These are phyloP conservation scores for Macrochelys suwanniensis DNA, from an alignment of 2,797 vertebrate species.

Conservation along the genomic window DNA sequence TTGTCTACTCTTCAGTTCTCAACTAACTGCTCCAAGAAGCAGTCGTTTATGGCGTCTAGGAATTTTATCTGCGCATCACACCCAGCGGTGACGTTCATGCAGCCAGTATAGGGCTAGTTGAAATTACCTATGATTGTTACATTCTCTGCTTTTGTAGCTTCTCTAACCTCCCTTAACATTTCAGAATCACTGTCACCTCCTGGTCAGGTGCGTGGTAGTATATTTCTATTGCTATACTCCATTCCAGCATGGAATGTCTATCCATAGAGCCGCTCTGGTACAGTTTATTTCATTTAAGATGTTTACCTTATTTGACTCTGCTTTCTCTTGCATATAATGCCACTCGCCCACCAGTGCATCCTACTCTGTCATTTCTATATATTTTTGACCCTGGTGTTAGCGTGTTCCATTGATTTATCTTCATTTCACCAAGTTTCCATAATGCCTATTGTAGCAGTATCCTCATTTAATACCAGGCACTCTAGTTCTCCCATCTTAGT, in stretches of 20 bases:
- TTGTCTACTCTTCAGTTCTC: not conserved
- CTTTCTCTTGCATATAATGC: not conserved
- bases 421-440: not conserved
- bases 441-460: not conserved
- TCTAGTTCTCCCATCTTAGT: not conserved
- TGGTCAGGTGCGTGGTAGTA: not conserved
- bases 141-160: not conserved
- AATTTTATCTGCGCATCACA: not conserved
- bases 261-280: too few species aligned
- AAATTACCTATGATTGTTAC: not conserved
- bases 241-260: not conserved
- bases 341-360: not conserved
- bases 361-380: not conserved
- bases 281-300: not conserved
- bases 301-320: not conserved
- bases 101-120: not conserved
- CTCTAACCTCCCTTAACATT: not conserved
- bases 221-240: not conserved
- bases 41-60: not conserved
- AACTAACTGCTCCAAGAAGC: not conserved
- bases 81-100: not conserved
- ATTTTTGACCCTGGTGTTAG: not conserved
- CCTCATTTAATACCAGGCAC: not conserved
- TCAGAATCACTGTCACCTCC: not conserved
- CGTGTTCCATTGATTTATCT: not conserved